Evolutionary conservation across 2,113 vertebrate genomes (phyloP).

Genomic region (Percopsis transmontana): DNA sequence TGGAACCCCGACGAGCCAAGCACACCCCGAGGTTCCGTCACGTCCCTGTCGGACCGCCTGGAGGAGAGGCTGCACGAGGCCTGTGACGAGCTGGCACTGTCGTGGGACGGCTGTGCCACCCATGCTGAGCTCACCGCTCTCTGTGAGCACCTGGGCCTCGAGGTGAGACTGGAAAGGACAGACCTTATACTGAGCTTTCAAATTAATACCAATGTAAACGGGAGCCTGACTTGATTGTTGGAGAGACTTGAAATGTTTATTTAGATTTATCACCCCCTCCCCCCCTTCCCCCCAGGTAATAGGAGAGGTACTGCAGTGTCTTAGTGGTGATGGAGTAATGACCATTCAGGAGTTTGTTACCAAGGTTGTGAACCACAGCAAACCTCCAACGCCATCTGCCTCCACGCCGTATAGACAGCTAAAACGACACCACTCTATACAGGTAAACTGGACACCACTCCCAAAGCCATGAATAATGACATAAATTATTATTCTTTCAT

Average conservation of each 20-base stretch:
- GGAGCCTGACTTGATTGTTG: no score
- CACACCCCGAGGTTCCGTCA: slow-evolving; percentile 69
- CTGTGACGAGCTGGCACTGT: slow-evolving; percentile 83
- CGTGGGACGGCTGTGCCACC: slow-evolving; percentile 81
- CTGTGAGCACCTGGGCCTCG: slow-evolving; percentile 84
- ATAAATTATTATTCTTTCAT: no score
- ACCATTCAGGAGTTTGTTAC: slow-evolving; percentile 89
- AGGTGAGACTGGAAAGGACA: slow-evolving; percentile 42
- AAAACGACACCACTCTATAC: slow-evolving; percentile 91
- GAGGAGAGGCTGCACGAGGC: slow-evolving; percentile 86
- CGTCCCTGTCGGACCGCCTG: slow-evolving; percentile 73
- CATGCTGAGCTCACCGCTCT: slow-evolving; percentile 82
- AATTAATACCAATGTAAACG: not conserved
- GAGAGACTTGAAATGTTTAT: no score
- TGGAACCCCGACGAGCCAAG: slow-evolving; percentile 94
- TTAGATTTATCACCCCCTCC: no score
- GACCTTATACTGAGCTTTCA: not conserved
- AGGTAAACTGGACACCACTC: slow-evolving; percentile 74
- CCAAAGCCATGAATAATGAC: no score
- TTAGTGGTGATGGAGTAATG: slow-evolving; percentile 80
- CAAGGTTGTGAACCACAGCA: slow-evolving; percentile 79
- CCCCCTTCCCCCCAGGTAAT: slow-evolving; percentile 68
- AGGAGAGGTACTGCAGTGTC: slow-evolving; percentile 79
- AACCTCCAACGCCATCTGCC: slow-evolving; percentile 81
- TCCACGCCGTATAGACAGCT: slow-evolving; percentile 93